These are phyloP conservation scores for Antheraea assamensis DNA, from an alignment of 2,888 invertebrate genomes.

Conservation along the genomic window DNA sequence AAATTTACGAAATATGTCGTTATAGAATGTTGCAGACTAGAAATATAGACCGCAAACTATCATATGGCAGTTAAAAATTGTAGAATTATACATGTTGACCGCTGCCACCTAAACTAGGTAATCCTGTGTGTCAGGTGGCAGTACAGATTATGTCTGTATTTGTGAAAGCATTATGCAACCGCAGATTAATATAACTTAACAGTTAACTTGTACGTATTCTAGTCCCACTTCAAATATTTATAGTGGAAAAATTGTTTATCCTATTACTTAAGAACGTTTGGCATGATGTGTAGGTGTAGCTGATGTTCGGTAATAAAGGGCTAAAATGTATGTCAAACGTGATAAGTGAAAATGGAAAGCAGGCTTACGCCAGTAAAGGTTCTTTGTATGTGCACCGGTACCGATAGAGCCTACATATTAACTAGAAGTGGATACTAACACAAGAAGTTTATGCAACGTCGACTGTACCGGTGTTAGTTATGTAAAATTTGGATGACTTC, in stretches of 20 bases:
- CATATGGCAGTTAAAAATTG: no score
- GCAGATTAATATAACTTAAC: no score
- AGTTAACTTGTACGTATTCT: not conserved
- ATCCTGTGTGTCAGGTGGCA: no score
- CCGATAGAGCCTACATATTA: not conserved
- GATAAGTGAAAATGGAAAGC: constrained; percentile 57
- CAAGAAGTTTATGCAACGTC: not conserved
- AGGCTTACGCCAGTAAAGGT: constrained; percentile 17
- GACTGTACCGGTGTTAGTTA: not conserved
- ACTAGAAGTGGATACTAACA: not conserved
- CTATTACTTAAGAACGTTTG: not conserved
- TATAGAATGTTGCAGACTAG: no score
- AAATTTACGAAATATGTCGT: no score
- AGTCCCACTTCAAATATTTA: not conserved
- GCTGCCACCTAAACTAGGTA: no score
- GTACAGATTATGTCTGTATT: no score
- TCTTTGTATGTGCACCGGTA: constrained; percentile 23
- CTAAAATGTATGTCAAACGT: constrained; percentile 55
- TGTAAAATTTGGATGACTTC: not conserved
- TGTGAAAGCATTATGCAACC: no score
- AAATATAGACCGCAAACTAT: no score
- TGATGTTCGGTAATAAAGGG: constrained; percentile 42
- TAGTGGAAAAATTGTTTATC: not conserved
- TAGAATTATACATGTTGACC: no score
- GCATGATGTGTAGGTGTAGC: not conserved